These are phyloP conservation scores for Micropterix aruncella DNA, from an alignment of 2,888 invertebrate genomes.

Conservation along the genomic window DNA sequence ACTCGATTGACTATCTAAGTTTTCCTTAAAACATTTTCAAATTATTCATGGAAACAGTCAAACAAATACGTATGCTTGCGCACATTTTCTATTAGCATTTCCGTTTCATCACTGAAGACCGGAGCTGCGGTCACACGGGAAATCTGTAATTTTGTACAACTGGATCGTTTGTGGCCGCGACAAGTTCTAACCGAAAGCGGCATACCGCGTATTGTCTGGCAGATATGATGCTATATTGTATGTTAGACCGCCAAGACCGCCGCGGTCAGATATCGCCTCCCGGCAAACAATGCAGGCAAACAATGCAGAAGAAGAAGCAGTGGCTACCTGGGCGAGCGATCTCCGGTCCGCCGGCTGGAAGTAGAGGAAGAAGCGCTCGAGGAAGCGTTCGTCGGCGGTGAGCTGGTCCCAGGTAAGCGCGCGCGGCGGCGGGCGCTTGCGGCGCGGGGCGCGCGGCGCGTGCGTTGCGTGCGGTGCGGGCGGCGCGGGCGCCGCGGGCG, in stretches of 20 bases:
- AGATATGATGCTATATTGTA: constrained; percentile 6
- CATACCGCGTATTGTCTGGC: constrained; percentile 12
- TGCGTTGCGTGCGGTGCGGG: constrained; percentile 22
- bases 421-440: constrained; percentile 36
- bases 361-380: constrained; percentile 72
- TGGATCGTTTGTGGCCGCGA: no score
- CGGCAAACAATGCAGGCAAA: constrained; percentile 13
- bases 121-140: no score
- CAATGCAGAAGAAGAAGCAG: no score
- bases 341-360: constrained; percentile 68
- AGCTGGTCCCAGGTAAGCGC: constrained; percentile 59
- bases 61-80: no score
- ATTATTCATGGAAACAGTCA: no score
- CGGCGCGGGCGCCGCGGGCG: constrained; percentile 27
- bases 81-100: no score
- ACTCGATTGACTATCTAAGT: no score
- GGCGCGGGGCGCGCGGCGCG: constrained; percentile 21
- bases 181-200: no score
- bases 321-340: constrained; percentile 64
- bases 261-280: neutral
- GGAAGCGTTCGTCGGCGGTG: constrained; percentile 72
- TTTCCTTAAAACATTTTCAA: no score
- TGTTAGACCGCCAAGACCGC: neutral
- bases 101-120: no score
- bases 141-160: no score